A percentile compares a stretch with the other conserved stretches of the same genome.
These are phyloP conservation scores for Chydorus sphaericus DNA, from an alignment of 2,888 invertebrate genomes.

Conservation along the genomic window DNA sequence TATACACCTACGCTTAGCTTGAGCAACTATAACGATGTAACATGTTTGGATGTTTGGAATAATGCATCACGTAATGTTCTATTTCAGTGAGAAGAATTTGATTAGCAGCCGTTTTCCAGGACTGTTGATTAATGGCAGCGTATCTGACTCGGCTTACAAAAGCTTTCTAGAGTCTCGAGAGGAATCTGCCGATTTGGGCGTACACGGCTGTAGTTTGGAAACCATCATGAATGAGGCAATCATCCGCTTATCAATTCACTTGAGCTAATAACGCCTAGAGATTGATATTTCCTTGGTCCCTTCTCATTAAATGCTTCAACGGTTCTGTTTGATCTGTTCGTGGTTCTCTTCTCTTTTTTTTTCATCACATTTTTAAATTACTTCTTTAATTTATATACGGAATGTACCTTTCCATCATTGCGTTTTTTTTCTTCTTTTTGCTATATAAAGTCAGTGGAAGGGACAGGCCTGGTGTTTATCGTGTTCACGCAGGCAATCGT, in stretches of 20 bases:
- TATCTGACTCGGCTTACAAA: neutral
- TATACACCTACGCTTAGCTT: no score
- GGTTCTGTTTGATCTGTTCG: no score
- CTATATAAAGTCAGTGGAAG: slow-evolving; percentile 68
- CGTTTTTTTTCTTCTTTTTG: neutral
- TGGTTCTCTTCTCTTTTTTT: neutral
- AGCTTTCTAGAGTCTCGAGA: neutral
- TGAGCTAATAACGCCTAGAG: no score
- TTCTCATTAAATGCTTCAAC: no score
- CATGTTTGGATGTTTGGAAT: no score
- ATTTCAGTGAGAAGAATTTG: neutral
- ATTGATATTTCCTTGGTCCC: no score
- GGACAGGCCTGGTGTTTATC: slow-evolving; percentile 88
- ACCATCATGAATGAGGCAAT: slow-evolving; percentile 58
- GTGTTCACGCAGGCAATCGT: slow-evolving; percentile 96
- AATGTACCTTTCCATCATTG: neutral
- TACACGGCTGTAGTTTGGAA: slow-evolving; percentile 53
- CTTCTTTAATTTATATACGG: neutral
- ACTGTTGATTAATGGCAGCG: slow-evolving; percentile 1
- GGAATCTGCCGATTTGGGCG: slow-evolving; percentile 25
- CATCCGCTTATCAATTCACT: no score
- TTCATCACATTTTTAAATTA: slow-evolving; percentile 11
- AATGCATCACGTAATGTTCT: no score
- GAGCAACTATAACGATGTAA: no score
- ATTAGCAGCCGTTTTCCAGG: slow-evolving; percentile 3